Conservation (phyloP, 2,113 vertebrate species). For the Ginglymostoma cirratum region DNA sequence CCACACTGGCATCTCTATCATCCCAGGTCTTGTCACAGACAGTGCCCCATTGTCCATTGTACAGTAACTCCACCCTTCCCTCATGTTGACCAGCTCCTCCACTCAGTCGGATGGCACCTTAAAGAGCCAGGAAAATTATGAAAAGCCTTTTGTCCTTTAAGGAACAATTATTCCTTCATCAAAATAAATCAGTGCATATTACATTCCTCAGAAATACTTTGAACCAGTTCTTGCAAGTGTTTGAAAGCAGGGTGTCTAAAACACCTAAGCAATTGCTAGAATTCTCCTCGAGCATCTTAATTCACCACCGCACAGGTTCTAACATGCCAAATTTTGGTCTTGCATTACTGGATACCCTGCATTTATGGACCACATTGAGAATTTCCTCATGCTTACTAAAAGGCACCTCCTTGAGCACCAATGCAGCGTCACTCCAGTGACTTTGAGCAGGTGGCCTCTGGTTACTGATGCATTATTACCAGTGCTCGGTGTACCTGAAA, state of each 20-base stretch:
- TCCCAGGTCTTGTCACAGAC: constrained; percentile 77
- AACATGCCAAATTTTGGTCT: neutral
- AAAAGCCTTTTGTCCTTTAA: neutral
- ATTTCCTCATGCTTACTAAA: neutral
- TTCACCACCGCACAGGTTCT: neutral
- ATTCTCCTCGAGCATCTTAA: neutral
- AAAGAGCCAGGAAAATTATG: constrained; percentile 21
- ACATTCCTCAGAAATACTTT: neutral
- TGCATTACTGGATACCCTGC: neutral
- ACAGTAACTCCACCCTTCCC: constrained; percentile 68
- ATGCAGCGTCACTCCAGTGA: neutral
- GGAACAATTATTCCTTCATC: neutral
- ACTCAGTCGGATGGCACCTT: constrained; percentile 68
- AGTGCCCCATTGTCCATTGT: constrained; percentile 73
- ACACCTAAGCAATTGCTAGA: neutral
- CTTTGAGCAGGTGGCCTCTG: neutral
- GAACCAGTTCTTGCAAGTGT: neutral
- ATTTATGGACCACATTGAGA: neutral
- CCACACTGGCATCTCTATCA: constrained; percentile 75
- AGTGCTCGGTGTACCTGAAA: neutral
- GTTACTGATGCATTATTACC: neutral
- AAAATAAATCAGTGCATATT: neutral
- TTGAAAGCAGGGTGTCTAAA: neutral
- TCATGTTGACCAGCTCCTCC: constrained; percentile 54
- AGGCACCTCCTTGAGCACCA: neutral